Percentiles rank a stretch among this genome's conserved stretches.
Evolutionary conservation across 2,113 vertebrate species (phyloP).

Genomic region (Chitala chitala): DNA sequence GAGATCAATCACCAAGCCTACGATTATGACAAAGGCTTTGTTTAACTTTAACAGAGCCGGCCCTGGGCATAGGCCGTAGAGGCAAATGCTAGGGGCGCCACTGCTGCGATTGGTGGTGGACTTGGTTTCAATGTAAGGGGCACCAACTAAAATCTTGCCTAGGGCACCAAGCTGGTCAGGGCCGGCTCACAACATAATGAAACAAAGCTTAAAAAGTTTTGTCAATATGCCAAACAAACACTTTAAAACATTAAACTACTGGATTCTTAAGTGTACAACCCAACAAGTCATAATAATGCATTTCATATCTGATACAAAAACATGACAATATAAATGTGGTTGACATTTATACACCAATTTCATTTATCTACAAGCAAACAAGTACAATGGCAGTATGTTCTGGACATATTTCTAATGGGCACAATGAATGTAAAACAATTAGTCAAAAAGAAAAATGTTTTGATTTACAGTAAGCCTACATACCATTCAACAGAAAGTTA

Average conservation of each 20-base stretch:
- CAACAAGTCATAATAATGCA: background rate
- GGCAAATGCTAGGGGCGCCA: too few species aligned
- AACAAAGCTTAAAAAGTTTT: background rate
- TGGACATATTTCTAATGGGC: background rate
- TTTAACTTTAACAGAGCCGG: too few species aligned
- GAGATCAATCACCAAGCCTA: too few species aligned
- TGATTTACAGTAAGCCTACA: constrained; percentile 5
- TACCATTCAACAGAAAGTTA: background rate
- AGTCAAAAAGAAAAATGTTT: constrained; percentile 6
- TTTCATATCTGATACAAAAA: constrained; percentile 4
- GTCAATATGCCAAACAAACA: too few species aligned
- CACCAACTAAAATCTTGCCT: too few species aligned
- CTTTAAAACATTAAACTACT: background rate
- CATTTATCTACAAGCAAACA: background rate
- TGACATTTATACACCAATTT: too few species aligned
- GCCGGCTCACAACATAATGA: background rate
- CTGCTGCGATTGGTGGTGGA: too few species aligned
- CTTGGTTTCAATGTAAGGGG: too few species aligned
- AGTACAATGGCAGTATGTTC: background rate
- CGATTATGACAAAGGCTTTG: too few species aligned
- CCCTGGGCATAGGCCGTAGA: too few species aligned
- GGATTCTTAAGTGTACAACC: background rate
- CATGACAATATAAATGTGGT: background rate
- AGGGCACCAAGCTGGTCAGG: too few species aligned
- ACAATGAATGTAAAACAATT: background rate